Base-by-base conservation (phyloP, 2,797 vertebrate species). In the Amniataba percoides region DNA sequence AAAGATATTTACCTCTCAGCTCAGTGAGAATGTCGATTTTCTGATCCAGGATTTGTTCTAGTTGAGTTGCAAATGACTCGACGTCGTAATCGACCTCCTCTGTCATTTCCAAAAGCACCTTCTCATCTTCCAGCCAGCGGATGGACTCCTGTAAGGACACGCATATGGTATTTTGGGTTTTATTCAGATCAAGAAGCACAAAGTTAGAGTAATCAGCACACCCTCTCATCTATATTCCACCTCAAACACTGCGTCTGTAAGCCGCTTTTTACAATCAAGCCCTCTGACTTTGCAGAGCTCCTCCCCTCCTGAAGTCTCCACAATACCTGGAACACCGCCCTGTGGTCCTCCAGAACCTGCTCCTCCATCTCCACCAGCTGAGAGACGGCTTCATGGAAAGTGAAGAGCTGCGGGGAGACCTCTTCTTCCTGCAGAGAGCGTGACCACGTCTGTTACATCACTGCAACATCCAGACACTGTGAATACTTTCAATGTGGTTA, bases 311-410 rank as follows among this genome's bases (percentile, higher is more conserved):
- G 6, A 36, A 52, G 27, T 25, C 9, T 34, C 10, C 9, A 7
- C 18, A 18, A 83, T 93, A 99, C 98, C 97, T 98, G 97, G 89
- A 99, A 99, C 40, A 99, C 97, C 6, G 95, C 94, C 71, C 97
- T 94, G 93, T 99, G 98, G 87, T 98, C 97, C 95, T 99, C 98
- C 85, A 99, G 95, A 51, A 99, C 96, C 91, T 99, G 97, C 79
- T 99, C 98, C 89, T 99, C 98, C 98, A 99, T 99, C 95, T 99
- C 98, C 55, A 99, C 97, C 94, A 99, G 96, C 85, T 99, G 97
- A 60, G 97, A 99, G 18, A 99, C 97, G 5, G 97, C 97, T 93
- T 99, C 98, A 1, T 99, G 98, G 88, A 99, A 99, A 81, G 94
- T 97, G 85, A 99, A 99, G 90, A 99, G 93, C 74, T 99, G 98